Evolutionary conservation across 2,888 invertebrate species (phyloP).

Genomic region (Drosophila testacea): DNA sequence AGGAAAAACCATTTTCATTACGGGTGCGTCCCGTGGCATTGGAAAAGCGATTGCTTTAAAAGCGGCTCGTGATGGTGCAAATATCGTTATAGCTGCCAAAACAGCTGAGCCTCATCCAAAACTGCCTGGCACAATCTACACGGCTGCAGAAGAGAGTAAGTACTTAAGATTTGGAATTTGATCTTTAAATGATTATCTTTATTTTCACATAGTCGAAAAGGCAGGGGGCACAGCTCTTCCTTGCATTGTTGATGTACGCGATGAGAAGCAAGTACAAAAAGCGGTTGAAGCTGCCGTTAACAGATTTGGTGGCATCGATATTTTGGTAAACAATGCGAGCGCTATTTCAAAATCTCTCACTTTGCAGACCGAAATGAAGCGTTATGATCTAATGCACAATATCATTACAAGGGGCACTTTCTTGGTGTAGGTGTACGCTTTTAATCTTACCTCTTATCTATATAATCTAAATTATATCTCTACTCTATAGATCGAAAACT

Average conservation of each 20-base stretch:
- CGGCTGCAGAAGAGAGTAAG: slow-evolving; percentile 92
- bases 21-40: slow-evolving; percentile 98
- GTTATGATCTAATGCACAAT: slow-evolving; percentile 97
- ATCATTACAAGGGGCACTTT: slow-evolving; percentile 98
- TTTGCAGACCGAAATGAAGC: slow-evolving; percentile 95
- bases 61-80: slow-evolving; percentile 94
- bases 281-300: slow-evolving; percentile 89
- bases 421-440: slow-evolving; percentile 89
- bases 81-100: slow-evolving; percentile 94
- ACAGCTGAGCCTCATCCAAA: slow-evolving; percentile 91
- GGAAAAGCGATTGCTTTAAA: slow-evolving; percentile 97
- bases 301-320: slow-evolving; percentile 97
- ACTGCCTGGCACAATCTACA: slow-evolving; percentile 91
- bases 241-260: slow-evolving; percentile 92
- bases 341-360: slow-evolving; percentile 95
- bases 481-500: slow-evolving; percentile 91
- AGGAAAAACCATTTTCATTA: slow-evolving; percentile 96
- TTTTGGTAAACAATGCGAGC: slow-evolving; percentile 97
- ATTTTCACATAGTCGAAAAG: slow-evolving; percentile 88
- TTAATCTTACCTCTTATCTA: background rate
- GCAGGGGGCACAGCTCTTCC: slow-evolving; percentile 92
- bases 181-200: slow-evolving; percentile 9
- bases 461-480: background rate
- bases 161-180: slow-evolving; percentile 37
- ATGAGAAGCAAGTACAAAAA: slow-evolving; percentile 89